Conservation (phyloP, 2,888 invertebrate species). For the Idaea straminata region DNA sequence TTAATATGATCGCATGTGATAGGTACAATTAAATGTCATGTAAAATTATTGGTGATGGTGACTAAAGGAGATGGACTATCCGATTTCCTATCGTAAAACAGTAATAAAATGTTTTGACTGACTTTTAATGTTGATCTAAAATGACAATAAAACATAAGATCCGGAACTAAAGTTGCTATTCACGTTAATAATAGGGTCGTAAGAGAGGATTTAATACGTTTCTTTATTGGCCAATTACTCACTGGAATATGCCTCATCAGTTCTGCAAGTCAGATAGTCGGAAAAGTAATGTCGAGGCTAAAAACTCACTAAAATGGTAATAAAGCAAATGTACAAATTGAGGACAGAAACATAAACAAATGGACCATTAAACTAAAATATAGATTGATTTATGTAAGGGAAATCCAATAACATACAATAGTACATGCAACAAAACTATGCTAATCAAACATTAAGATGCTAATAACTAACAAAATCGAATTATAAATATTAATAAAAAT, state of each 20-base stretch:
- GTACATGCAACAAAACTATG: background rate
- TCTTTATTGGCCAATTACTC: slow-evolving; percentile 6
- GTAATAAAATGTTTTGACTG: slow-evolving; percentile 59
- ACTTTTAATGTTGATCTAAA: slow-evolving; percentile 64
- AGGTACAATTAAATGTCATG: slow-evolving; percentile 37
- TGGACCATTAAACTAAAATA: background rate
- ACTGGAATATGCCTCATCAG: slow-evolving; percentile 2
- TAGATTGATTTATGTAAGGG: background rate
- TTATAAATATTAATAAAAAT: background rate
- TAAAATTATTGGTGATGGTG: slow-evolving; percentile 57
- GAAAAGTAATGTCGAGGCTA: background rate
- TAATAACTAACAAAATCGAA: background rate
- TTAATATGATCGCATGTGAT: slow-evolving; percentile 50
- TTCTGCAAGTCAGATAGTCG: background rate
- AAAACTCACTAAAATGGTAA: background rate
- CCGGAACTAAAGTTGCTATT: slow-evolving; percentile 37
- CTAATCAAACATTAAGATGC: background rate
- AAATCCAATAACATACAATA: background rate
- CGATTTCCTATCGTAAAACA: slow-evolving; percentile 71
- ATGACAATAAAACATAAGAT: slow-evolving; percentile 47
- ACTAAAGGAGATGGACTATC: slow-evolving; percentile 67
- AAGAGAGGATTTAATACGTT: slow-evolving; percentile 8
- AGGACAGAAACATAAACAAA: background rate
- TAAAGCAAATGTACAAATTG: background rate
- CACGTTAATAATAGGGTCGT: slow-evolving; percentile 16